Conservation (phyloP, 2,797 vertebrate species). For the Psittacula derbiana region DNA sequence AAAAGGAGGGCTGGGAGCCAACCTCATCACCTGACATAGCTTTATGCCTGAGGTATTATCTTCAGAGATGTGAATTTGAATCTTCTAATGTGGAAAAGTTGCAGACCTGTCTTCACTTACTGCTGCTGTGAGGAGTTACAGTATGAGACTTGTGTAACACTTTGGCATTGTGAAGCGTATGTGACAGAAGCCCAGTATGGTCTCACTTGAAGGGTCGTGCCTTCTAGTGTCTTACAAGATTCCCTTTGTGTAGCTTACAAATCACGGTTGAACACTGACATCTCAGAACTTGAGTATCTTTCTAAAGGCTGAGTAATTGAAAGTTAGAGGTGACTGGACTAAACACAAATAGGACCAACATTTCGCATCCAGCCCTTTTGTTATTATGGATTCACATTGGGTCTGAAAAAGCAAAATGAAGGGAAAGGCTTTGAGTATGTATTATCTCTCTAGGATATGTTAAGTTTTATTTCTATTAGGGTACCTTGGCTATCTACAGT, state of each 20-base stretch:
- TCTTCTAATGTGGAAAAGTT: neutral
- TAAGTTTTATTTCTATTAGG: neutral
- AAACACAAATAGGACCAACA: neutral
- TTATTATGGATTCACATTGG: neutral
- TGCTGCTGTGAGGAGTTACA: neutral
- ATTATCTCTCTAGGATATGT: neutral
- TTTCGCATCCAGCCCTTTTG: neutral
- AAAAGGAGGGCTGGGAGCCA: neutral
- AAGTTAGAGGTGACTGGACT: neutral
- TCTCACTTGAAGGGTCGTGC: neutral
- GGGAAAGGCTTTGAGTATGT: neutral
- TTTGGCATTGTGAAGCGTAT: neutral
- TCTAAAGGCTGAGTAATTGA: neutral
- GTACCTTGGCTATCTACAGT: neutral
- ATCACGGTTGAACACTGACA: neutral
- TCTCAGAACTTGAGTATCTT: neutral
- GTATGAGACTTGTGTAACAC: neutral
- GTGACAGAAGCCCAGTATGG: neutral
- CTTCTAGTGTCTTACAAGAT: neutral
- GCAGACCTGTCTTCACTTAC: neutral
- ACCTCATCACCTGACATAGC: accelerated
- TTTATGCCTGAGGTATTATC: neutral
- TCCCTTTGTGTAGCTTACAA: neutral
- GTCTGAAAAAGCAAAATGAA: neutral
- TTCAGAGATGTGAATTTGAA: neutral